A percentile compares a stretch with the other conserved stretches of the same genome.
Evolutionary conservation across 1,140 invertebrate species (phyloP).

Genomic region (Platorchestia sp.): DNA sequence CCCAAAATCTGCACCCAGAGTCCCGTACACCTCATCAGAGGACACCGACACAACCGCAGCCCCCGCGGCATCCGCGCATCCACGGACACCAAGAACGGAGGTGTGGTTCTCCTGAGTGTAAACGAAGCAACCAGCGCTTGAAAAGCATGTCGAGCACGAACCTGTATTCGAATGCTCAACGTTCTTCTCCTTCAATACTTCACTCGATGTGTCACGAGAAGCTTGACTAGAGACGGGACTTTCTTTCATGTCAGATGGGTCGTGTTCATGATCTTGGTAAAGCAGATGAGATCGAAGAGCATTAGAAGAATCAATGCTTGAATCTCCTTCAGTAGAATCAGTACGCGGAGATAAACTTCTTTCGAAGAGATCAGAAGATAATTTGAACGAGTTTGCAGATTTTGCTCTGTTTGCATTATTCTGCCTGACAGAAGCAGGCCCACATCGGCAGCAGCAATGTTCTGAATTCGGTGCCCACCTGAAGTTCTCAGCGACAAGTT

Average conservation of each 20-base stretch:
- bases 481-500: constrained; percentile 73
- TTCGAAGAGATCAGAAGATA: neutral
- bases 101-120: constrained; percentile 75
- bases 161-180: neutral
- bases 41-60: constrained; percentile 68
- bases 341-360: neutral
- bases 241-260: neutral
- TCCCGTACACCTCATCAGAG: neutral
- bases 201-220: neutral
- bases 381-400: neutral
- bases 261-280: too few species aligned
- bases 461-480: constrained; percentile 62
- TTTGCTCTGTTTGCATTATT: neutral
- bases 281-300: neutral
- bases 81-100: constrained; percentile 74
- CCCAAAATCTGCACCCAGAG: neutral
- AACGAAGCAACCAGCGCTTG: constrained; percentile 67
- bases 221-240: neutral
- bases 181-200: neutral
- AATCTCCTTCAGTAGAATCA: neutral
- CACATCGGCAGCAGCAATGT: neutral
- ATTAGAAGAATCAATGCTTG: constrained; percentile 13
- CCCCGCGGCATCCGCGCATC: constrained; percentile 68
- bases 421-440: too few species aligned
- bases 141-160: neutral